Evolutionary conservation across 2,113 vertebrate species (phyloP).

Genomic region (Crypturellus undulatus): DNA sequence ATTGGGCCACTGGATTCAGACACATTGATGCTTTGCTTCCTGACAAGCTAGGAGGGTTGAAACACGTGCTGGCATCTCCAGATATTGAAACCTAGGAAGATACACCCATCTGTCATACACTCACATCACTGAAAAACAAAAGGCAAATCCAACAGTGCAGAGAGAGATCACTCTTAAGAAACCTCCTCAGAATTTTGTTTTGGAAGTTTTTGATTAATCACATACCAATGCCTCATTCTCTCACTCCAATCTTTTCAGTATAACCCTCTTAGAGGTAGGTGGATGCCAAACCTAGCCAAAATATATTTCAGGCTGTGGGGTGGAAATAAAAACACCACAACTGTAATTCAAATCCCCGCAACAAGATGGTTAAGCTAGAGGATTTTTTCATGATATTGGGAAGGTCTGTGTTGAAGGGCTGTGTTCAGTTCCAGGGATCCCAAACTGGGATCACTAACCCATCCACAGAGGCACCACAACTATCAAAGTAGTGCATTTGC

Average conservation of each 20-base stretch:
- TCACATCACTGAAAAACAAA: not conserved
- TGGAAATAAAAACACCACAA: not conserved
- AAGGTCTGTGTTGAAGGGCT: not conserved
- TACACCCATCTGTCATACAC: not conserved
- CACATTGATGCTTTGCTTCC: not conserved
- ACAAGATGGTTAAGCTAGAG: not conserved
- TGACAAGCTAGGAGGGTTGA: not conserved
- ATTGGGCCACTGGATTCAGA: not conserved
- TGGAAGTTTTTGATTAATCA: not conserved
- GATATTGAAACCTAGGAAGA: too few relatives aligned
- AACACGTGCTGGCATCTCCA: not conserved
- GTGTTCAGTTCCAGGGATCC: too few relatives aligned
- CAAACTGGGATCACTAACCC: not conserved
- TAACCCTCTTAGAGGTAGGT: not conserved
- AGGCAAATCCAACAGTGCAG: not conserved
- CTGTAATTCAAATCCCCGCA: not conserved
- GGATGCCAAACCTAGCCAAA: not conserved
- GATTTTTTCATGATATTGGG: not conserved
- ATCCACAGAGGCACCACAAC: not conserved
- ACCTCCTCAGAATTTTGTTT: not conserved
- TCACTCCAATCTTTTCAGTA: not conserved
- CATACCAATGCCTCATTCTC: not conserved
- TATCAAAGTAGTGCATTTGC: not conserved
- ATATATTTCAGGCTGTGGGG: not conserved
- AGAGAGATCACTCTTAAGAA: not conserved